These are phyloP conservation scores for Leucophenga varia DNA, from an alignment of 1,140 invertebrate species.

Conservation along the genomic window DNA sequence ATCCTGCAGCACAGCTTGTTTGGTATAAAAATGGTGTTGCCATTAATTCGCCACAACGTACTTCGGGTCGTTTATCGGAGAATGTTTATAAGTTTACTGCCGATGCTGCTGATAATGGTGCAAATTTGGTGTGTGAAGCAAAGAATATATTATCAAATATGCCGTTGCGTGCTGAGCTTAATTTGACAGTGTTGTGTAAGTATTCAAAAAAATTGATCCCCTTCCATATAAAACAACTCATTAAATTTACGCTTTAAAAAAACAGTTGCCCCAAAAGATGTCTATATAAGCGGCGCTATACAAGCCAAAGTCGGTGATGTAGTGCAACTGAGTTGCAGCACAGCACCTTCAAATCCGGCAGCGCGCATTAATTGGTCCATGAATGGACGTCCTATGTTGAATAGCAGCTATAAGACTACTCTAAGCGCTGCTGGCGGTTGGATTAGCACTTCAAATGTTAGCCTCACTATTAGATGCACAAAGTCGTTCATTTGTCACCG, in stretches of 20 bases:
- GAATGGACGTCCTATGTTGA: conserved; percentile 69
- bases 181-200: conserved; percentile 91
- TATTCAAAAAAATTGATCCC: conserved; percentile 36
- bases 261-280: conserved; percentile 82
- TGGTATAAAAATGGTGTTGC: conserved; percentile 89
- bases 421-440: conserved; percentile 77
- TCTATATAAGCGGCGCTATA: conserved; percentile 79
- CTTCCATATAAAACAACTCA: not conserved
- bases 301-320: conserved; percentile 82
- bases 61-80: conserved; percentile 76
- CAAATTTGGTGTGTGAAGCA: conserved; percentile 88
- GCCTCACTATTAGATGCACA: conserved; percentile 74
- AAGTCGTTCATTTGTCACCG: conserved; percentile 74
- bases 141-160: conserved; percentile 83
- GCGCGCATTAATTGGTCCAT: conserved; percentile 89
- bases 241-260: conserved; percentile 44
- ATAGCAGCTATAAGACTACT: conserved; percentile 65
- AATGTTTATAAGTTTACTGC: conserved; percentile 85
- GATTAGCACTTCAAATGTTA: conserved; percentile 86
- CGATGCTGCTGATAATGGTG: conserved; percentile 86
- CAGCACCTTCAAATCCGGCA: conserved; percentile 86
- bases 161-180: conserved; percentile 79
- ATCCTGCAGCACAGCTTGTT: conserved; percentile 89
- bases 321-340: conserved; percentile 84
- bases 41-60: conserved; percentile 59